These are phyloP conservation scores for Parauchenoglanis ngamensis DNA, from an alignment of 2,797 vertebrate species.

Conservation along the genomic window DNA sequence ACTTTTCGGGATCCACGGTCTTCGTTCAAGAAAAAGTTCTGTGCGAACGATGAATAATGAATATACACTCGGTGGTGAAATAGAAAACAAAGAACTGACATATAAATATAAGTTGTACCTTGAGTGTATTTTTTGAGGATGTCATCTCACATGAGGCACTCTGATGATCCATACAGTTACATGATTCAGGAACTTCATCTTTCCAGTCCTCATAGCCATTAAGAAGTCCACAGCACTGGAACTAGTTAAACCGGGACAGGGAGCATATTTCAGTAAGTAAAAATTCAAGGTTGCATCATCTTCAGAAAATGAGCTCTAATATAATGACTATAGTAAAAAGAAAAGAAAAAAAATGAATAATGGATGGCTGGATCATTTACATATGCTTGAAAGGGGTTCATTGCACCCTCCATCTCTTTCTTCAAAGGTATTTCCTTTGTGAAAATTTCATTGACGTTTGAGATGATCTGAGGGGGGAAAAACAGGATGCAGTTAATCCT, in stretches of 20 bases:
- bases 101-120: neutral
- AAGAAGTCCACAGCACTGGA: slow-evolving; percentile 22
- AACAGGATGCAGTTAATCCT: neutral
- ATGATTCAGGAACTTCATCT: slow-evolving; percentile 4
- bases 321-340: neutral
- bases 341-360: neutral
- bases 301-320: neutral
- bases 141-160: neutral
- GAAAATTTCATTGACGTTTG: accelerated
- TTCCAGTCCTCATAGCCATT: slow-evolving; percentile 26
- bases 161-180: neutral
- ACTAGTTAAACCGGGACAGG: neutral
- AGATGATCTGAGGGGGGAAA: neutral
- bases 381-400: accelerated
- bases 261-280: neutral
- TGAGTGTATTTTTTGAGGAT: accelerated
- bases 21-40: accelerated
- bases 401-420: accelerated
- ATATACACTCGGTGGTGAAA: neutral
- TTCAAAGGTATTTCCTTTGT: accelerated
- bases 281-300: neutral
- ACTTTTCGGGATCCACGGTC: neutral
- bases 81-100: neutral
- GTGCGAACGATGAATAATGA: neutral
- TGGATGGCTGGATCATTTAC: neutral